Conservation (phyloP, 2,888 invertebrate species). For the Zygogramma bicolorata region DNA sequence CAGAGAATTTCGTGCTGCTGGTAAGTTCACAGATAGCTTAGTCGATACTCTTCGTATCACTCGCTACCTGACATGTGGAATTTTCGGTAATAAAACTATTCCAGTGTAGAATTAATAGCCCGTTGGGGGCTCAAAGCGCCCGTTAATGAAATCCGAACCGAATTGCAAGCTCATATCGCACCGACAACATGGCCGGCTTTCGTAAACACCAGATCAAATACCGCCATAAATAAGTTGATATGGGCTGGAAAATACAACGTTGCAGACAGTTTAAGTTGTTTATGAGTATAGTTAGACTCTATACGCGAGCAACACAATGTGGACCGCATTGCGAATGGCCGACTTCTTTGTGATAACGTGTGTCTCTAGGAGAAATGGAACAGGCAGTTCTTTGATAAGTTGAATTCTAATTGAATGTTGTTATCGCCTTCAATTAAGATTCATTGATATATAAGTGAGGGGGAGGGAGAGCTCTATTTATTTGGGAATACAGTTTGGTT, state of each 20-base stretch:
- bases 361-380: conserved; percentile 12
- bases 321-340: conserved; percentile 47
- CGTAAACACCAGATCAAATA: conserved; percentile 59
- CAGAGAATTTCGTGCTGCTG: too few species aligned
- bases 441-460: too few species aligned
- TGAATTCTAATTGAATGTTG: too few species aligned
- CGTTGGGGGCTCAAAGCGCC: background rate
- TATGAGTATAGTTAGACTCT: conserved; percentile 57
- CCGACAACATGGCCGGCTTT: conserved; percentile 45
- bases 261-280: conserved; percentile 59
- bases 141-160: conserved; percentile 2
- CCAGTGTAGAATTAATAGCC: background rate
- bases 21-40: too few species aligned
- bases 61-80: too few species aligned
- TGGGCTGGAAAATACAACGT: conserved; percentile 61
- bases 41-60: too few species aligned
- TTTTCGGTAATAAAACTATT: too few species aligned
- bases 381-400: too few species aligned
- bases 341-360: conserved; percentile 43
- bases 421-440: too few species aligned
- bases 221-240: conserved; percentile 60
- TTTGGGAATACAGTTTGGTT: too few species aligned
- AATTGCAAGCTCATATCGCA: conserved; percentile 28
- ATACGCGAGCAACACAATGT: conserved; percentile 47
- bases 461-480: too few species aligned